Evolutionary conservation across 2,888 invertebrate species (phyloP).

Genomic region (Oscheius sp.): DNA sequence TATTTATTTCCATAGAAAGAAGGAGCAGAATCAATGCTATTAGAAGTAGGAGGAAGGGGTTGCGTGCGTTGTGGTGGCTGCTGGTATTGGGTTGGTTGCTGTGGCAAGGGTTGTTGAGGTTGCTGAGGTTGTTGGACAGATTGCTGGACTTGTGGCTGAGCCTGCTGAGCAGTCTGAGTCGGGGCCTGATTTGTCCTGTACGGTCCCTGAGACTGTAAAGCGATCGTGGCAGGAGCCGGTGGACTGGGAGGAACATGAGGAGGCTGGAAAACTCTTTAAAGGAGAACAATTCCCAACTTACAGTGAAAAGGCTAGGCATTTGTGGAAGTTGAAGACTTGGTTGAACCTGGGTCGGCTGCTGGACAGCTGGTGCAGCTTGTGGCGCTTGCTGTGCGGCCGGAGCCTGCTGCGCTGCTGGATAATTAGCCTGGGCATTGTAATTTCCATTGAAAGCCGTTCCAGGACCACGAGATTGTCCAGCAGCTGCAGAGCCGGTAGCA

Average conservation of each 20-base stretch:
- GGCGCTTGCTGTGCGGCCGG: neutral
- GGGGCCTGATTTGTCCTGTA: neutral
- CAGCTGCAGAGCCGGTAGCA: neutral
- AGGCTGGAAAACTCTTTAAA: neutral
- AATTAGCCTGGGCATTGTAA: conserved; percentile 19
- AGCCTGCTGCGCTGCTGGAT: conserved; percentile 13
- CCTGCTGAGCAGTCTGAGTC: conserved; percentile 4
- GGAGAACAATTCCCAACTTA: neutral
- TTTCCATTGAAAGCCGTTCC: conserved; percentile 31
- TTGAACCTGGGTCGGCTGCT: conserved; percentile 1
- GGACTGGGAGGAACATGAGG: conserved; percentile 25
- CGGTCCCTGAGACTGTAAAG: conserved; percentile 1
- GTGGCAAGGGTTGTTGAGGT: conserved; percentile 3
- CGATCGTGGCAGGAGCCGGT: conserved; percentile 5
- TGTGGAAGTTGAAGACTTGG: neutral
- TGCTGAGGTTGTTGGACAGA: neutral
- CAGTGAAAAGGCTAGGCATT: neutral
- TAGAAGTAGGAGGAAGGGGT: conserved; percentile 38
- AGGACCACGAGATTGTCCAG: neutral
- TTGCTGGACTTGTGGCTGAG: neutral
- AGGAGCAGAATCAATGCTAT: conserved; percentile 25
- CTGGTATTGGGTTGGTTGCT: conserved; percentile 6
- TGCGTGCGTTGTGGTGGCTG: conserved; percentile 35
- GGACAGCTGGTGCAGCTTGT: conserved; percentile 17
- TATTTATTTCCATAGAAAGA: conserved; percentile 16